These are phyloP conservation scores for Temnopleurus reevesii DNA, from an alignment of 53 echinoderm and acorn worm species.

Conservation along the genomic window DNA sequence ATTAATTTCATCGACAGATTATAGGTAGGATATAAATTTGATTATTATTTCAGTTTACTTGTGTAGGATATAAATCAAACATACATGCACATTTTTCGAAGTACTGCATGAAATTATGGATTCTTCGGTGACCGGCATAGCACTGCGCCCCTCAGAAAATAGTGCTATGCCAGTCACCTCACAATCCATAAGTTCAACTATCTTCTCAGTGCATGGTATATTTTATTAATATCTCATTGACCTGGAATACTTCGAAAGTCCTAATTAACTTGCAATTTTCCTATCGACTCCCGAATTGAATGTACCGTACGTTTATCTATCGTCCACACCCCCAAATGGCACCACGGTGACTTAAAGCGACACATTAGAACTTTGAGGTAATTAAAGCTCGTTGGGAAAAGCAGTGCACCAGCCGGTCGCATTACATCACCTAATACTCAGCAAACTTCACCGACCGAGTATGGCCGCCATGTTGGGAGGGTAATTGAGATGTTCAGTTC, in stretches of 20 bases:
- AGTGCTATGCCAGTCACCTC: too few relatives aligned
- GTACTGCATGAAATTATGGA: too few relatives aligned
- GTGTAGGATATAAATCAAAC: too few relatives aligned
- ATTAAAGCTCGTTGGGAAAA: slow-evolving; percentile 15
- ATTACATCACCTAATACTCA: slow-evolving; percentile 25
- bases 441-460: slow-evolving; percentile 20
- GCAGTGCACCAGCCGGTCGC: slow-evolving; percentile 16
- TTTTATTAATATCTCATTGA: too few relatives aligned
- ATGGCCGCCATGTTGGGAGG: neutral
- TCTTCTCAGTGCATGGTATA: too few relatives aligned
- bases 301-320: neutral
- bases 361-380: slow-evolving; percentile 22
- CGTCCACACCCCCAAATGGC: neutral
- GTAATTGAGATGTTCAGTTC: slow-evolving; percentile 14
- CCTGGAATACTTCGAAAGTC: neutral
- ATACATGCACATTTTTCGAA: too few relatives aligned
- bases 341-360: neutral
- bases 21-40: too few relatives aligned
- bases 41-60: too few relatives aligned
- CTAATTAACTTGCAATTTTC: neutral
- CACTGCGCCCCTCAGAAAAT: too few relatives aligned
- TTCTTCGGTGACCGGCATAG: too few relatives aligned
- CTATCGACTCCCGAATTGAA: neutral
- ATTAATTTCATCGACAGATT: too few relatives aligned
- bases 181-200: too few relatives aligned